Evolutionary conservation across 2,113 vertebrate genomes (phyloP).

Genomic region (Tonatia bakeri): DNA sequence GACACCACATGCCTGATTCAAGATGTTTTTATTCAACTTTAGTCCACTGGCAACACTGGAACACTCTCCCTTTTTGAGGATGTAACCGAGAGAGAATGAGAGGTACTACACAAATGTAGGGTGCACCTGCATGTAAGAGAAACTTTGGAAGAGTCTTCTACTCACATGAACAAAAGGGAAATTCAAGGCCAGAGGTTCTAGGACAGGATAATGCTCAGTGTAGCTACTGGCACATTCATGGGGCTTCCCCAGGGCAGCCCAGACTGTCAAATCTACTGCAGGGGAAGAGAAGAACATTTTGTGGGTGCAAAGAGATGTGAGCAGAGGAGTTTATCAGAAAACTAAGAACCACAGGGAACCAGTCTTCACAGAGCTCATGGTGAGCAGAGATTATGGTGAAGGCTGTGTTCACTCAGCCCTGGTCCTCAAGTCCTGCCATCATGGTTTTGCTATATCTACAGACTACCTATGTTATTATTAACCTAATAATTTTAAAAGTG

Average conservation of each 20-base stretch:
- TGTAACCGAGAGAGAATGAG: neutral
- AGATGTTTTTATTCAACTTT: neutral
- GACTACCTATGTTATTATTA: neutral
- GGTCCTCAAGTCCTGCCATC: rapidly evolving
- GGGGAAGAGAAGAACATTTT: neutral
- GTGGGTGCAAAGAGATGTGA: neutral
- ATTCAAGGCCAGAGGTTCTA: neutral
- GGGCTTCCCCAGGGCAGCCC: neutral
- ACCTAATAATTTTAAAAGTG: neutral
- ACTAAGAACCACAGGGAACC: neutral
- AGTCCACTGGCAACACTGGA: neutral
- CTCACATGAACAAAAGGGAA: neutral
- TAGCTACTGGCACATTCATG: no score
- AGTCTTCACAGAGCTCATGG: neutral
- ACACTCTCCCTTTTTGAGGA: neutral
- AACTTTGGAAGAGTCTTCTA: neutral
- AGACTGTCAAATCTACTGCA: neutral
- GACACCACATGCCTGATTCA: neutral
- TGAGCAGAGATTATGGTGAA: neutral
- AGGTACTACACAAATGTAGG: neutral
- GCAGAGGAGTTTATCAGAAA: neutral
- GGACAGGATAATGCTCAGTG: neutral
- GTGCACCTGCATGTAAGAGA: neutral
- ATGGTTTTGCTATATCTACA: neutral
- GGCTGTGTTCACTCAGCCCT: neutral